Percentiles rank a stretch among this genome's conserved stretches.
Evolutionary conservation across 2,797 vertebrate genomes (phyloP).

Genomic region (Cossypha polioptera): DNA sequence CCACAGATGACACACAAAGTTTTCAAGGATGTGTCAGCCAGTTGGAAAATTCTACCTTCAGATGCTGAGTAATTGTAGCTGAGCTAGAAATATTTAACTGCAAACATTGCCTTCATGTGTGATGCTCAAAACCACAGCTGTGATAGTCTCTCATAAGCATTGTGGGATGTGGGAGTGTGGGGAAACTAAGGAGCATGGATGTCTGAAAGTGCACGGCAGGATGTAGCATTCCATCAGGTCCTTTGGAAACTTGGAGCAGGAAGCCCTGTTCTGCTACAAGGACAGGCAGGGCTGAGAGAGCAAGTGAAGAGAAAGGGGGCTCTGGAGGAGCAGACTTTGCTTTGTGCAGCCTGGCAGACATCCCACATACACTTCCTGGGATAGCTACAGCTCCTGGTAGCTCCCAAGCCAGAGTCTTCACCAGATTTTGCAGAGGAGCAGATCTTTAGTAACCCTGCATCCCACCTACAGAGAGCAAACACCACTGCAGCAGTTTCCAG

Average conservation of each 20-base stretch:
- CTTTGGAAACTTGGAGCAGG: background rate
- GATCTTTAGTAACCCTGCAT: background rate
- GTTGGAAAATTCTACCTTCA: background rate
- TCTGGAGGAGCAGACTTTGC: background rate
- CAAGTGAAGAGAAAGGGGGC: background rate
- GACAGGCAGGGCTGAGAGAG: background rate
- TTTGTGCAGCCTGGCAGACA: fast-evolving
- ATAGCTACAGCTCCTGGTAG: background rate
- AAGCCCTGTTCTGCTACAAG: background rate
- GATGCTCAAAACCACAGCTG: background rate
- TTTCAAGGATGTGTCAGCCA: background rate
- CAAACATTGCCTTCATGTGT: background rate
- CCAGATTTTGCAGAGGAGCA: background rate
- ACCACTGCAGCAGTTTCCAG: background rate
- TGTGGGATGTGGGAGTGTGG: background rate
- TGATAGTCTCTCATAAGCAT: background rate
- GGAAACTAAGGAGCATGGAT: background rate
- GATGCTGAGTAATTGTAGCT: background rate
- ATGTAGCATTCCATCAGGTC: background rate
- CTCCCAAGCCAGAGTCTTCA: background rate
- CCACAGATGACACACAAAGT: fast-evolving
- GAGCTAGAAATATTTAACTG: background rate
- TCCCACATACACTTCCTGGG: background rate
- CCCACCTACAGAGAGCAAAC: background rate
- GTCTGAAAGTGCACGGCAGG: background rate